Evolutionary conservation across 2,797 vertebrate species (phyloP), one percentile per base, ranked within the genome.

Genomic region (Characodon lateralis): DNA sequence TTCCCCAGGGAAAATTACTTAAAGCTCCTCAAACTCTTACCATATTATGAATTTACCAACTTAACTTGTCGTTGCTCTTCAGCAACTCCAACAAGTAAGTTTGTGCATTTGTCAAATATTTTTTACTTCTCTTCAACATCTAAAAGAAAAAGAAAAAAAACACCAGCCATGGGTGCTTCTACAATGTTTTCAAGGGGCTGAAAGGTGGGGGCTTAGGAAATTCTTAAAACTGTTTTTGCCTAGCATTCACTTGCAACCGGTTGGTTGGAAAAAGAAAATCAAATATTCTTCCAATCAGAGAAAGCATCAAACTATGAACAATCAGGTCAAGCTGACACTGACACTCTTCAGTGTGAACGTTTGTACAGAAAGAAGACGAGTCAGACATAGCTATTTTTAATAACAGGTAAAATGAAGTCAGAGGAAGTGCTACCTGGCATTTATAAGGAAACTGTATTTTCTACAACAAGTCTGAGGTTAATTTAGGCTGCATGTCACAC

Each of bases 41-140:
- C 55, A 63, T 75, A 81, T 48, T 22, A 76, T 22, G 78, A 80
- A 74, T 16, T 5, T 69, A 26, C 26, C 26, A 7, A 66, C 65
- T 79, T 61, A 59, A 71, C 16, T 3, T 13, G 71, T 35, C 3
- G 9, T 16, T 12, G 46, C 28, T 61, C 41, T 9, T 51, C 0
- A 3, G 39, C 61, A 71, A 31, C 76, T 77, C 69, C 18, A 50
- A 59, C 51, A 41, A 35, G n/a, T 24, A 9, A 2, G 50, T 65
- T 50, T 58, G 35, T 7, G 13, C 28, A 24, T 6, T 68, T 6
- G 35, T 66, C 7, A 3, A 13, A 24, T 43, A 24, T 68, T 68
- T 35, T 66, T 61, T 28, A 24, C 39, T 41, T 39, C 14, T 59
- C 13, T 39, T 66, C 35, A 3, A 51, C 50, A 3, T 50, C 10